phyloP scores from a whole-genome alignment of 2,797 vertebrate genomes.

The Naso thynnoides region DNA sequence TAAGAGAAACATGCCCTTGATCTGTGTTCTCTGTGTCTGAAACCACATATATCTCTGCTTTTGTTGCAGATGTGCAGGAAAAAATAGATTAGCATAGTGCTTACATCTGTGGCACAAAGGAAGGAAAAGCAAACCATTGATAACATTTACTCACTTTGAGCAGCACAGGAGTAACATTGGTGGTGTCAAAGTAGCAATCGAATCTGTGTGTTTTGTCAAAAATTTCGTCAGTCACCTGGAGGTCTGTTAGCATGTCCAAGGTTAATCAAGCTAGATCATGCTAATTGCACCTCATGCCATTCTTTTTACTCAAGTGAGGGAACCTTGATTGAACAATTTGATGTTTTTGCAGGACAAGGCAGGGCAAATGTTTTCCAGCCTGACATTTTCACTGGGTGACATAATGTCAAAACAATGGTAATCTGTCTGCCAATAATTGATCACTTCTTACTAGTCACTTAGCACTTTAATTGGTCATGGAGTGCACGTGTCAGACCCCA shows the following conservation, averaged over 20 bases:
- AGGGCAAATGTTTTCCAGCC: neutral
- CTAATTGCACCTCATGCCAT: slow-evolving; percentile 43
- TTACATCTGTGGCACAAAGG: slow-evolving; percentile 60
- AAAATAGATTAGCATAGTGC: slow-evolving; percentile 64
- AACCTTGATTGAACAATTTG: slow-evolving; percentile 17
- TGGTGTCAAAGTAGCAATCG: slow-evolving; percentile 17
- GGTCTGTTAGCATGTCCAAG: slow-evolving; percentile 24
- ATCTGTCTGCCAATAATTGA: slow-evolving; percentile 60
- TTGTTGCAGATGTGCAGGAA: slow-evolving; percentile 63
- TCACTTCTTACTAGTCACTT: slow-evolving; percentile 44
- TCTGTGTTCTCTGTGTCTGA: slow-evolving; percentile 71
- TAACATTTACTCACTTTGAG: slow-evolving; percentile 48
- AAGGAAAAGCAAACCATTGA: slow-evolving; percentile 51
- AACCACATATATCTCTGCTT: slow-evolving; percentile 69
- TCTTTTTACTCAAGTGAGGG: slow-evolving; percentile 21
- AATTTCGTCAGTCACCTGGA: slow-evolving; percentile 31
- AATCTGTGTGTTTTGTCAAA: slow-evolving; percentile 7
- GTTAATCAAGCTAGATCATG: slow-evolving; percentile 11
- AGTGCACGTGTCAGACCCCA: slow-evolving; percentile 64
- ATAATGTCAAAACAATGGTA: slow-evolving; percentile 37
- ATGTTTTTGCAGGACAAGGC: slow-evolving; percentile 13
- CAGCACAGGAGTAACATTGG: slow-evolving; percentile 35
- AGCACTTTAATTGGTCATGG: slow-evolving; percentile 64
- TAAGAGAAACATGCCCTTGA: slow-evolving; percentile 76
- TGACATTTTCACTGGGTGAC: slow-evolving; percentile 34